Evolutionary conservation across 2,797 vertebrate genomes (phyloP).

Genomic region (Coregonus ussuriensis): DNA sequence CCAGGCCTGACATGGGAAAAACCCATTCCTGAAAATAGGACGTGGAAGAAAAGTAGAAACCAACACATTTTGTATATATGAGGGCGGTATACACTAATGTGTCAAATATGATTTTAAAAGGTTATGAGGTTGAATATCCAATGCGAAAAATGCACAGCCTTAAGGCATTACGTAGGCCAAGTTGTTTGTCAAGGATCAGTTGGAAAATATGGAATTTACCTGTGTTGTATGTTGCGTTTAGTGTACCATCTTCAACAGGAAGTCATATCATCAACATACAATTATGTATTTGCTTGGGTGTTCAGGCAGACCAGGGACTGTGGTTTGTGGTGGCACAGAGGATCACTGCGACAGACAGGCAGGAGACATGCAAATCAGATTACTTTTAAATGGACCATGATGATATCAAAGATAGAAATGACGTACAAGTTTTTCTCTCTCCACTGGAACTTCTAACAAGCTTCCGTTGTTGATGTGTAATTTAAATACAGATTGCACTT

Average conservation of each 20-base stretch:
- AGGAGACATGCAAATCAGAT: constrained; percentile 14
- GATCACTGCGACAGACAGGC: neutral
- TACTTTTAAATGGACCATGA: neutral
- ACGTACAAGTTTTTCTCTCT: neutral
- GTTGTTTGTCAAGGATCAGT: neutral
- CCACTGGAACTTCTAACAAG: neutral
- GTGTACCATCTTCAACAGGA: neutral
- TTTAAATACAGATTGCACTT: neutral
- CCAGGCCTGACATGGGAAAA: neutral
- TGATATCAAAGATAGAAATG: neutral
- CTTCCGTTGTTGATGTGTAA: neutral
- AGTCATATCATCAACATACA: constrained; percentile 1
- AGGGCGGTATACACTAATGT: too few relatives aligned
- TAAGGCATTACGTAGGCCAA: neutral
- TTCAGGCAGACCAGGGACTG: neutral
- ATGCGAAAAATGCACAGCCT: neutral
- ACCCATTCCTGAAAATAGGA: neutral
- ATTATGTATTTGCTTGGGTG: constrained; percentile 7
- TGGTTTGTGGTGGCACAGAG: neutral
- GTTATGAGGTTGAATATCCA: neutral
- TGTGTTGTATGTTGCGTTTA: neutral
- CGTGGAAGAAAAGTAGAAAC: neutral
- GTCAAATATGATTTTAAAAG: neutral
- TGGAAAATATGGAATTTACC: neutral
- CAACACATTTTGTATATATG: neutral